Evolutionary conservation across 2,888 invertebrate species (phyloP).

Genomic region (Tromatobia lineatoria): DNA sequence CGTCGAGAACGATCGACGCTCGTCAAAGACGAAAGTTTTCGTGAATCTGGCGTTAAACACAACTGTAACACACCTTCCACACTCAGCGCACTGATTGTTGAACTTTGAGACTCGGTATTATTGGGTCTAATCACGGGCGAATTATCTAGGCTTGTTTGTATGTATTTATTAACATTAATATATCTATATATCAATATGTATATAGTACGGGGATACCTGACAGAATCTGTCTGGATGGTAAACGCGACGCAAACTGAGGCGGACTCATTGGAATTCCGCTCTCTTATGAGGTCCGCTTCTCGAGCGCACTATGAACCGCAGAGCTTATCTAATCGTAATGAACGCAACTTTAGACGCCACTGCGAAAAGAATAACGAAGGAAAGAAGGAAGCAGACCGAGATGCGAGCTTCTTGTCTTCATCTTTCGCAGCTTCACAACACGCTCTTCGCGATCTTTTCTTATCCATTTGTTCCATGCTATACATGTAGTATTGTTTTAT

Average conservation of each 20-base stretch:
- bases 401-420: neutral
- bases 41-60: neutral
- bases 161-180: neutral
- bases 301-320: constrained; percentile 84
- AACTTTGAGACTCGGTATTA: constrained; percentile 7
- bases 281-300: constrained; percentile 84
- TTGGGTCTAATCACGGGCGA: neutral
- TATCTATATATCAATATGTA: neutral
- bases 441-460: neutral
- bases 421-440: neutral
- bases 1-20: neutral
- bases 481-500: neutral
- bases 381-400: constrained; percentile 68
- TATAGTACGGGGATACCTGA: constrained; percentile 24
- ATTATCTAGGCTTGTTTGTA: neutral
- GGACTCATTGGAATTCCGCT: constrained; percentile 76
- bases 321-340: constrained; percentile 82
- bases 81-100: constrained; percentile 46
- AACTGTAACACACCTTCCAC: constrained; percentile 27
- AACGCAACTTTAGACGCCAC: constrained; percentile 62
- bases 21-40: constrained; percentile 1
- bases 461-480: neutral
- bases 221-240: constrained; percentile 74
- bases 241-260: constrained; percentile 81
- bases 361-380: constrained; percentile 67